A percentile compares a stretch with the other conserved stretches of the same genome.
phyloP scores from a whole-genome alignment of 1,140 invertebrate species.

The Sweltsa coloradensis region DNA sequence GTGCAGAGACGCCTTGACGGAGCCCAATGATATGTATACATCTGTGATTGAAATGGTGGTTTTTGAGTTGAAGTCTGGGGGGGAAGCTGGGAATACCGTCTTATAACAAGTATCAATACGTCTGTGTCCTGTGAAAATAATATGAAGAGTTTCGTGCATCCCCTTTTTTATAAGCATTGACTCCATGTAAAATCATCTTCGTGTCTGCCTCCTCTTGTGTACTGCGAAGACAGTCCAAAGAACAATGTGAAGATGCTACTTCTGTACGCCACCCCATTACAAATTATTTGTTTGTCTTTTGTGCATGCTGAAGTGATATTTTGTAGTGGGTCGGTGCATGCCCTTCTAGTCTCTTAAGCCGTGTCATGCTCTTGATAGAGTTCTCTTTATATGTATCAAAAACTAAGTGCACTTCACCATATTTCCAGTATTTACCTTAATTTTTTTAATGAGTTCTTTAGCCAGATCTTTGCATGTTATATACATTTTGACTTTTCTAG shows the following conservation, averaged over 20 bases:
- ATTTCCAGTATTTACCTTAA: constrained; percentile 3
- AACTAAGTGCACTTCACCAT: background rate
- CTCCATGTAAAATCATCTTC: constrained; percentile 3
- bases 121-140: constrained; percentile 7
- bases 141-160: background rate
- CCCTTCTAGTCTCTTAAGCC: background rate
- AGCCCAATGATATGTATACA: too few relatives aligned
- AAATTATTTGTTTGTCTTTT: background rate
- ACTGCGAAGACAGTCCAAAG: constrained; percentile 1
- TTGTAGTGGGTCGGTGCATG: background rate
- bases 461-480: constrained; percentile 1
- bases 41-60: too few relatives aligned
- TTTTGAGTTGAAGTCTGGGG: too few relatives aligned
- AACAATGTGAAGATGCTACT: constrained; percentile 2
- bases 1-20: too few relatives aligned
- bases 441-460: background rate
- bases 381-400: constrained; percentile 6
- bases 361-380: constrained; percentile 4
- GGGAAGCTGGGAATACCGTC: constrained; percentile 1
- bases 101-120: constrained; percentile 3
- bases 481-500: background rate
- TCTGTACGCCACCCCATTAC: constrained; percentile 1
- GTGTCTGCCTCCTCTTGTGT: constrained; percentile 5
- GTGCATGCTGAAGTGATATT: background rate
- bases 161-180: constrained; percentile 4